These are phyloP conservation scores for Paradoxurus hermaphroditus DNA, from an alignment of 2,113 vertebrate species.

Conservation along the genomic window DNA sequence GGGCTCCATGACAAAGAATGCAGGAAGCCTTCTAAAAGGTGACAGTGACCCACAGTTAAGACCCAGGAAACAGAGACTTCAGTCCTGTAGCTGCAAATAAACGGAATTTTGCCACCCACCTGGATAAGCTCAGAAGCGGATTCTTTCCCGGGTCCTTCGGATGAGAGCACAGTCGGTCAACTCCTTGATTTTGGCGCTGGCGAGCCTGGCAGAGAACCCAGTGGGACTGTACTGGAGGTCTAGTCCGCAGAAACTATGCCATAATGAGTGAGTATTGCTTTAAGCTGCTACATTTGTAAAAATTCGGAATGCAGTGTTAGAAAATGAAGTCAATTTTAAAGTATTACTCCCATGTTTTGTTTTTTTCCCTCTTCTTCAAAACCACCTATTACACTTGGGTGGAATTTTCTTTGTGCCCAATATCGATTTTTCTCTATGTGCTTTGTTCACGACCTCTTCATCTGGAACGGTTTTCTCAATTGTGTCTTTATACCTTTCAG, in stretches of 20 bases:
- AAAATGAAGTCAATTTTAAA: neutral
- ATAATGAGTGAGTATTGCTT: neutral
- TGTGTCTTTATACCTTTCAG: neutral
- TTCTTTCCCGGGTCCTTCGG: neutral
- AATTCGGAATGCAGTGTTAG: neutral
- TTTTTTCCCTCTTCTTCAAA: neutral
- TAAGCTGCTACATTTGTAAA: neutral
- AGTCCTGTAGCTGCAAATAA: neutral
- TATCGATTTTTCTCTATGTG: neutral
- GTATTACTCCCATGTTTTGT: neutral
- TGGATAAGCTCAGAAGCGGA: neutral
- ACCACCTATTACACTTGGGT: neutral
- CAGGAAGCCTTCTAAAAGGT: neutral
- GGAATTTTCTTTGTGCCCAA: neutral
- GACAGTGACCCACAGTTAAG: neutral
- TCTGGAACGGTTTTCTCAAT: neutral
- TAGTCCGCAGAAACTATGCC: neutral
- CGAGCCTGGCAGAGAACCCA: neutral
- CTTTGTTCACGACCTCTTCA: neutral
- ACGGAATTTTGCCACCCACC: neutral
- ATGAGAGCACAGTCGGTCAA: neutral
- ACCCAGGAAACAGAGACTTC: neutral
- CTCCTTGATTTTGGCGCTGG: neutral
- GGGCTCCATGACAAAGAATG: neutral
- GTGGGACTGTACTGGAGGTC: neutral